phyloP scores from a whole-genome alignment of 2,888 invertebrate species.

The Leptopilina myrica region DNA sequence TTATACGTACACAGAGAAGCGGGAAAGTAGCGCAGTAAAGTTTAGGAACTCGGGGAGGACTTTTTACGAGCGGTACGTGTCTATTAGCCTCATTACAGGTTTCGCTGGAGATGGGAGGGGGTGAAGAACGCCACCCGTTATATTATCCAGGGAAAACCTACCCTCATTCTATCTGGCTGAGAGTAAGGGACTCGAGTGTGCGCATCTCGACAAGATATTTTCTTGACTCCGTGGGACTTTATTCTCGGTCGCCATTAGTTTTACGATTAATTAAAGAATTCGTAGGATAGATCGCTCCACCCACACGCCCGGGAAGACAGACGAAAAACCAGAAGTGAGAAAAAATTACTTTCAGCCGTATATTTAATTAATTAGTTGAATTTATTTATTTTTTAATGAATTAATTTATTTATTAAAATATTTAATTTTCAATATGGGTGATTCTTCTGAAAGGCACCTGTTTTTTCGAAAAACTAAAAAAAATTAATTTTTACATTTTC shows the following conservation, averaged over 20 bases:
- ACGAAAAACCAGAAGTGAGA: constrained; percentile 34
- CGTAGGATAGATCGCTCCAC: constrained; percentile 56
- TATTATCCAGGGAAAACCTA: constrained; percentile 57
- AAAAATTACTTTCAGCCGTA: background rate
- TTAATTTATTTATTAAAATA: no score
- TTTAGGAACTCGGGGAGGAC: constrained; percentile 65
- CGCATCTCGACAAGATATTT: constrained; percentile 45
- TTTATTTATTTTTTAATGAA: no score
- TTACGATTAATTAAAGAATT: constrained; percentile 65
- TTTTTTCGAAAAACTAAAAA: no score
- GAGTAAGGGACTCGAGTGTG: constrained; percentile 11
- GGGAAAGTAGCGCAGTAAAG: constrained; percentile 57
- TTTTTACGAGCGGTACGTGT: constrained; percentile 74
- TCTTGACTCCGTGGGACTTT: constrained; percentile 54
- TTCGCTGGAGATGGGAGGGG: constrained; percentile 50
- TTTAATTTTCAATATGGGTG: no score
- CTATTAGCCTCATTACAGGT: constrained; percentile 72
- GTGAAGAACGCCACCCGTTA: constrained; percentile 66
- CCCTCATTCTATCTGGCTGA: constrained; percentile 49
- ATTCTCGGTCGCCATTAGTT: constrained; percentile 60
- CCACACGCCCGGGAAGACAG: constrained; percentile 24
- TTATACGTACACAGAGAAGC: constrained; percentile 8
- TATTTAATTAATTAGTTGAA: no score
- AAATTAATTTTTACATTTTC: no score
- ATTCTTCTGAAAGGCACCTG: no score